Conservation (phyloP, 2,113 vertebrate species). For the Poeciliopsis retropinna region DNA sequence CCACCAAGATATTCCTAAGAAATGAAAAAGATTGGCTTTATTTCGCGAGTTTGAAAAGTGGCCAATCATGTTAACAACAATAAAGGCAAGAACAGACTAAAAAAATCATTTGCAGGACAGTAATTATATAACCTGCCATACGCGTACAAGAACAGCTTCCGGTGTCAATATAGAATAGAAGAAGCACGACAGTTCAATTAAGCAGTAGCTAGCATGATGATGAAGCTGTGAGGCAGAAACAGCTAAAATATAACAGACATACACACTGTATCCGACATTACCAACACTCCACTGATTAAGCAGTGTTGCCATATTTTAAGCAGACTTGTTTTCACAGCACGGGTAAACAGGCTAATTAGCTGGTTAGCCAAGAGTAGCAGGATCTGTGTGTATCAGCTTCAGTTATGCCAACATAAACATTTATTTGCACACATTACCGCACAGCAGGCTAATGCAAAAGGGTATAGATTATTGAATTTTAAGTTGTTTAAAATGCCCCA, state of each 20-base stretch:
- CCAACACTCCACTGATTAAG: neutral
- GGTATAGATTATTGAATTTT: fast-evolving
- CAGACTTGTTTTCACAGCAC: neutral
- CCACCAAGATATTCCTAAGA: constrained; percentile 96
- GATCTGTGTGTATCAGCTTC: constrained; percentile 1
- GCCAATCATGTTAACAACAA: neutral
- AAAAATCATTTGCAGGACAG: neutral
- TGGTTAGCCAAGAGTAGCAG: constrained; percentile 31
- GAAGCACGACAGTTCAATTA: neutral
- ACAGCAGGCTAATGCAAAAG: neutral
- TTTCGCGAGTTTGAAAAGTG: too few species aligned
- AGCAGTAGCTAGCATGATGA: neutral
- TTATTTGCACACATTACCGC: neutral
- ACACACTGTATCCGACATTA: neutral
- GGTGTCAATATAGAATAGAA: neutral
- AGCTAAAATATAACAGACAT: neutral
- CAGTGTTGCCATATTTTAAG: neutral
- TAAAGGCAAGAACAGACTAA: too few species aligned
- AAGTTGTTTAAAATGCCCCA: neutral
- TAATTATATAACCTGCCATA: too few species aligned
- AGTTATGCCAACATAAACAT: constrained; percentile 6
- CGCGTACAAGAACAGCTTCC: neutral
- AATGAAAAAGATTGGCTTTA: neutral
- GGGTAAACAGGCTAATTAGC: constrained; percentile 5
- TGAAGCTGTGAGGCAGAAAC: neutral